phyloP scores from a whole-genome alignment of 1,140 invertebrate species.

The Drosophila mojavensis region DNA sequence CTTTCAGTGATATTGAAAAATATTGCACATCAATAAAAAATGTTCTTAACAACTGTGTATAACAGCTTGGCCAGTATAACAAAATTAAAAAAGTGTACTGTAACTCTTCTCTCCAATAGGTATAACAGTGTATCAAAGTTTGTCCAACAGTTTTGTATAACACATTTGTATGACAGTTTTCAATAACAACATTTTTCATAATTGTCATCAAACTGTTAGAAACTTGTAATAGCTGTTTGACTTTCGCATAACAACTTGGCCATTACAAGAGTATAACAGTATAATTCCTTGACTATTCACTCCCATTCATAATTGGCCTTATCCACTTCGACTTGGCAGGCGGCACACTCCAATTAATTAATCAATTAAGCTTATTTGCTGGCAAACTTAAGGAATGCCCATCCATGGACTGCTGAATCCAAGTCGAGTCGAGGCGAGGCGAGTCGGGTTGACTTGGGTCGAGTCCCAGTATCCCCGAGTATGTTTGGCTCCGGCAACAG shows the following conservation, averaged over 20 bases:
- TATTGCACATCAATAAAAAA: too few species aligned
- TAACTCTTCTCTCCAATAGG: too few species aligned
- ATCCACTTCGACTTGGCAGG: not conserved
- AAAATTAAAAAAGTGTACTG: too few species aligned
- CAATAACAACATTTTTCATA: too few species aligned
- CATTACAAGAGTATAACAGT: constrained; percentile 6
- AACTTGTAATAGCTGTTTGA: too few species aligned
- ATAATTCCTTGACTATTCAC: not conserved
- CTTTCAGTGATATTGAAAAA: too few species aligned
- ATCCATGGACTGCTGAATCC: constrained; percentile 16
- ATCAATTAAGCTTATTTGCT: constrained; percentile 66
- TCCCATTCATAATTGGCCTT: constrained; percentile 7
- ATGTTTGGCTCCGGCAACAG: constrained; percentile 54
- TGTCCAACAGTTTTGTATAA: too few species aligned
- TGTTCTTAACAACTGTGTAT: too few species aligned
- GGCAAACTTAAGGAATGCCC: constrained; percentile 45
- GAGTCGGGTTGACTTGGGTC: not conserved
- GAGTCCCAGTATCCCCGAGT: not conserved
- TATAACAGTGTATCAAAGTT: too few species aligned
- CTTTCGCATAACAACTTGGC: not conserved
- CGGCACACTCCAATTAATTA: constrained; percentile 71
- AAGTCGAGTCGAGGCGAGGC: not conserved
- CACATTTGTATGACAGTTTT: too few species aligned
- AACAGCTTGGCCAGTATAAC: too few species aligned
- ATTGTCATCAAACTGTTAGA: too few species aligned